phyloP scores from a whole-genome alignment of 2,888 invertebrate genomes.

The Leucophenga maculata region DNA sequence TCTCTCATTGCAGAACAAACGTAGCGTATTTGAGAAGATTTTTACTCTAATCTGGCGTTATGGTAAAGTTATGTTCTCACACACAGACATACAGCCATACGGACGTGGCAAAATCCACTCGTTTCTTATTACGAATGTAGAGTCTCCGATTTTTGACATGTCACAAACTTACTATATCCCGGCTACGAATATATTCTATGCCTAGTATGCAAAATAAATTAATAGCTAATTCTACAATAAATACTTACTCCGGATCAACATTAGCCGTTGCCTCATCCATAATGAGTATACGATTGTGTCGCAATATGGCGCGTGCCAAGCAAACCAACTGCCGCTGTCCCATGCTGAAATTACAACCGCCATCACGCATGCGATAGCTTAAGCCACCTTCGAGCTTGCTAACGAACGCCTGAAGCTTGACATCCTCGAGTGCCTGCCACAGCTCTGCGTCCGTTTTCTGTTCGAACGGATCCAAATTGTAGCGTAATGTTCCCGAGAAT shows the following conservation, averaged over 20 bases:
- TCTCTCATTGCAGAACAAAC: too few relatives aligned
- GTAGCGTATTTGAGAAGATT: too few relatives aligned
- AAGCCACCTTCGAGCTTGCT: constrained; percentile 76
- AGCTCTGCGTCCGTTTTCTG: constrained; percentile 81
- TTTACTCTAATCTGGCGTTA: too few relatives aligned
- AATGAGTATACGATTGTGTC: constrained; percentile 85
- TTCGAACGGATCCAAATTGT: constrained; percentile 89
- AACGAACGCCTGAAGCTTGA: constrained; percentile 82
- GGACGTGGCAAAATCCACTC: too few relatives aligned
- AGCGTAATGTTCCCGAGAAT: constrained; percentile 87
- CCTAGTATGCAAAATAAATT: background rate
- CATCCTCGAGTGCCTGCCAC: constrained; percentile 84
- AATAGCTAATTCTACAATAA: background rate
- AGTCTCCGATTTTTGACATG: too few relatives aligned
- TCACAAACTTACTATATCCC: too few relatives aligned
- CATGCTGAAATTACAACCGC: constrained; percentile 88
- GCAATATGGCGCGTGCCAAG: constrained; percentile 86
- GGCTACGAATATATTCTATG: too few relatives aligned
- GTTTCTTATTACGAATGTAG: too few relatives aligned
- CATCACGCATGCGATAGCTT: constrained; percentile 79
- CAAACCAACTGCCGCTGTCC: constrained; percentile 92
- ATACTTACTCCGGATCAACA: constrained; percentile 84
- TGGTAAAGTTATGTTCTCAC: too few relatives aligned
- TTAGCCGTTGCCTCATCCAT: constrained; percentile 95
- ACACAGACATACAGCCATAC: too few relatives aligned